Evolutionary conservation across 2,113 vertebrate genomes (phyloP).

Genomic region (Benitochromis conjunctus): DNA sequence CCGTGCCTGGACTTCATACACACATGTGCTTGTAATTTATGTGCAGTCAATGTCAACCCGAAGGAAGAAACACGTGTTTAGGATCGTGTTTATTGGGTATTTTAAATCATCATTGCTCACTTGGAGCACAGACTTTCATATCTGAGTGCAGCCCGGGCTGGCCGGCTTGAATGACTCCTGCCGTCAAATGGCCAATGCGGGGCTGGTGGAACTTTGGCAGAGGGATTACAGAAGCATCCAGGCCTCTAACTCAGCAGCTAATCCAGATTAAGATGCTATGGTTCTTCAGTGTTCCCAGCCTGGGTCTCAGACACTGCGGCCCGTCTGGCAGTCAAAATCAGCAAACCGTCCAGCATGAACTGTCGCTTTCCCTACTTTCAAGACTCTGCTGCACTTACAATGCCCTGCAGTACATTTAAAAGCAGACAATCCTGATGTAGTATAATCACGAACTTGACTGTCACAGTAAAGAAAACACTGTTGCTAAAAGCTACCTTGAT

Average conservation of each 20-base stretch:
- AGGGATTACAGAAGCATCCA: conserved; percentile 53
- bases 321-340: conserved; percentile 2
- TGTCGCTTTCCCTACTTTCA: not conserved
- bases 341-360: not conserved
- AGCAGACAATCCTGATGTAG: not conserved
- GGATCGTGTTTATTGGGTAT: not conserved
- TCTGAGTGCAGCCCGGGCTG: not conserved
- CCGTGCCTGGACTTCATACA: not conserved
- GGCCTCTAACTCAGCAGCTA: conserved; percentile 67
- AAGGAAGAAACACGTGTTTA: not conserved
- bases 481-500: not conserved
- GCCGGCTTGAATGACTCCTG: not conserved
- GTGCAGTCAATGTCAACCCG: not conserved
- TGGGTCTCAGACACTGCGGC: conserved; percentile 20
- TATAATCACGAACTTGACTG: not conserved
- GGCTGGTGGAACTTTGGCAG: conserved; percentile 26
- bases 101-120: not conserved
- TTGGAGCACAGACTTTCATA: not conserved
- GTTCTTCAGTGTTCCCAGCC: conserved; percentile 19
- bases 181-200: conserved; percentile 10
- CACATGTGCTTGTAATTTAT: not conserved
- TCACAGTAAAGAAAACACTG: not conserved
- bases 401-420: not conserved
- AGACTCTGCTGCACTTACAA: not conserved
- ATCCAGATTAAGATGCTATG: conserved; percentile 71